Percentiles rank a stretch among this genome's conserved stretches.
Evolutionary conservation across 2,113 vertebrate species (phyloP).

Genomic region (Pseudopodoces humilis): DNA sequence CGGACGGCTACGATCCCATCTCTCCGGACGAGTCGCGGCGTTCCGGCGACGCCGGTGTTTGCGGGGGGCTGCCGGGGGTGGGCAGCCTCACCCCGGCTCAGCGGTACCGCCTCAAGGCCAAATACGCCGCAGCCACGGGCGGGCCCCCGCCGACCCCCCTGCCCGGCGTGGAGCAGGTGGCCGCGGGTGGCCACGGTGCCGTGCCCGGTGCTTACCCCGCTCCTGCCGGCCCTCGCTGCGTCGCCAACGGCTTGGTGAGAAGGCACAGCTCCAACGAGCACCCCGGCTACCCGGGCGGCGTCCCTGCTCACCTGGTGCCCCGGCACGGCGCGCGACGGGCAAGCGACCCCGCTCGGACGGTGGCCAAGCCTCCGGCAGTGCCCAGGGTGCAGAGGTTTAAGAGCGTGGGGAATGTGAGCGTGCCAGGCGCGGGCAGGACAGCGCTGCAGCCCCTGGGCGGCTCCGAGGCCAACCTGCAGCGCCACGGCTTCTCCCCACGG

Average conservation of each 20-base stretch:
- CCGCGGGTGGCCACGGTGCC: background rate
- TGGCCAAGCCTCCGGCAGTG: constrained; percentile 70
- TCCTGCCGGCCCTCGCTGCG: constrained; percentile 69
- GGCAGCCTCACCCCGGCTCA: constrained; percentile 87
- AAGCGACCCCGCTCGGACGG: constrained; percentile 85
- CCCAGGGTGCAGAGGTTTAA: constrained; percentile 87
- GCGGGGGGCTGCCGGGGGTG: constrained; percentile 77
- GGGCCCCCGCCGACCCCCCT: constrained; percentile 87
- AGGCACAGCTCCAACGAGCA: constrained; percentile 80
- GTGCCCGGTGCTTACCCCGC: constrained; percentile 71
- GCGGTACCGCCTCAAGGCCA: constrained; percentile 90
- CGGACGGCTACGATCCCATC: constrained; percentile 70
- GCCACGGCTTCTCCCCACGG: constrained; percentile 86
- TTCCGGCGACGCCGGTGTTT: constrained; percentile 59
- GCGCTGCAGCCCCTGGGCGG: constrained; percentile 69
- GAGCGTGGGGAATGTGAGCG: constrained; percentile 82
- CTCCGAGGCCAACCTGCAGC: constrained; percentile 76
- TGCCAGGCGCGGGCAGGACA: constrained; percentile 70
- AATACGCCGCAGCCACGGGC: constrained; percentile 88
- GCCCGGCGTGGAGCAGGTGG: constrained; percentile 75
- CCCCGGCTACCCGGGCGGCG: constrained; percentile 75
- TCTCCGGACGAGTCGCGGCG: constrained; percentile 77
- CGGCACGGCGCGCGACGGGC: constrained; percentile 80
- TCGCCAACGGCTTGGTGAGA: constrained; percentile 70
- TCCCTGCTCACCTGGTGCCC: constrained; percentile 76